These are phyloP conservation scores for Leptothorax acervorum DNA, from an alignment of 2,888 invertebrate species.

Conservation along the genomic window DNA sequence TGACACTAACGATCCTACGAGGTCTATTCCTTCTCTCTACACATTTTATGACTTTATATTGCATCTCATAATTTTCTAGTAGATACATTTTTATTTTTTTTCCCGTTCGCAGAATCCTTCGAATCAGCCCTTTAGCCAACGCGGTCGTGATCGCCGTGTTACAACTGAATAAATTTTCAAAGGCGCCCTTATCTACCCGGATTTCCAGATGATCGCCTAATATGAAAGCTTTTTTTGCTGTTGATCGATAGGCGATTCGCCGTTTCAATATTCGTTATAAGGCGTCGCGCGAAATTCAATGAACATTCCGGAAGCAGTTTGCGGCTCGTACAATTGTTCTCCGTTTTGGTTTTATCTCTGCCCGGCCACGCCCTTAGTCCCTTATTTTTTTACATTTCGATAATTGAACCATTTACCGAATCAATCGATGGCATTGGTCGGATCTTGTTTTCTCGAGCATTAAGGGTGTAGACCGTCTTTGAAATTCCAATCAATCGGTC, in stretches of 20 bases:
- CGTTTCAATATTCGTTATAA: constrained; percentile 68
- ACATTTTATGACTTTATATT: constrained; percentile 18
- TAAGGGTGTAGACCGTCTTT: constrained; percentile 19
- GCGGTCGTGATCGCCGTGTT: constrained; percentile 49
- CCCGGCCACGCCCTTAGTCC: background rate
- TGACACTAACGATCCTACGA: constrained; percentile 26
- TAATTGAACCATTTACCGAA: constrained; percentile 46
- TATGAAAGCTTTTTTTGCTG: constrained; percentile 52
- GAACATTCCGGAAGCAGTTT: constrained; percentile 67
- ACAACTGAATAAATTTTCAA: constrained; percentile 66
- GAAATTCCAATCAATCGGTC: constrained; percentile 27
- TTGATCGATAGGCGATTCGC: constrained; percentile 60
- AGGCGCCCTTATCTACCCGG: constrained; percentile 64
- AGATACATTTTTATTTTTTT: constrained; percentile 24
- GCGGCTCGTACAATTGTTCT: constrained; percentile 54
- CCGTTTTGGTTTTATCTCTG: background rate
- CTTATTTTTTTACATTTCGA: constrained; percentile 28
- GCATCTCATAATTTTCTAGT: constrained; percentile 18
- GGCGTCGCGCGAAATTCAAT: constrained; percentile 58
- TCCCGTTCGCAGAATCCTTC: background rate
- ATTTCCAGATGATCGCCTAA: constrained; percentile 63
- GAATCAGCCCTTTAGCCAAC: constrained; percentile 48
- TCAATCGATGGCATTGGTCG: background rate
- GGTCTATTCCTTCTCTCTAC: background rate
- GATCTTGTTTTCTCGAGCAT: constrained; percentile 25